phyloP scores from a whole-genome alignment of 1,140 invertebrate genomes.

The Psilanteris sp. region DNA sequence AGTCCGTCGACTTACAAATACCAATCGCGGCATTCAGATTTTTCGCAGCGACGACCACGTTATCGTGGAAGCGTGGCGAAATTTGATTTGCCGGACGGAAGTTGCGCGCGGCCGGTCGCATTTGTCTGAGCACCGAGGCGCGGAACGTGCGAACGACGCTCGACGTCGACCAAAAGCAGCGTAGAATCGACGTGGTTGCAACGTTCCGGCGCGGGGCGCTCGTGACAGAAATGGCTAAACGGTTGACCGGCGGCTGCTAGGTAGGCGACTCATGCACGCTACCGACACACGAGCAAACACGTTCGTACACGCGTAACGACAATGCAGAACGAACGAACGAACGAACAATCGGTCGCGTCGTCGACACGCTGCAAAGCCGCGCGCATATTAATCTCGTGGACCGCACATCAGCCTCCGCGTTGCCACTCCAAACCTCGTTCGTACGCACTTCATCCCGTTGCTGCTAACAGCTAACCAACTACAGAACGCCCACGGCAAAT shows the following conservation, averaged over 20 bases:
- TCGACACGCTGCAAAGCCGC: slow-evolving; percentile 66
- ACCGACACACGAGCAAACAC: slow-evolving; percentile 12
- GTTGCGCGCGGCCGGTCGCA: slow-evolving; percentile 2
- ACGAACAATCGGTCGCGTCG: slow-evolving; percentile 29
- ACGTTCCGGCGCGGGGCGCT: slow-evolving; percentile 69
- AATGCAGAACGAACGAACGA: slow-evolving; percentile 19
- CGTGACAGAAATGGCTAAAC: slow-evolving; percentile 80
- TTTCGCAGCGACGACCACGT: too few species aligned
- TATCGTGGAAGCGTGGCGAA: too few species aligned
- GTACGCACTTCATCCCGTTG: slow-evolving; percentile 73
- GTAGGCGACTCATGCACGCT: slow-evolving; percentile 3
- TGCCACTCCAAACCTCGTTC: slow-evolving; percentile 71
- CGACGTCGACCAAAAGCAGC: slow-evolving; percentile 48
- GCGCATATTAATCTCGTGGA: slow-evolving; percentile 79
- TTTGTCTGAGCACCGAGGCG: slow-evolving; percentile 64
- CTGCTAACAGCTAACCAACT: slow-evolving; percentile 70
- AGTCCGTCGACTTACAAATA: too few species aligned
- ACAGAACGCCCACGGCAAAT: slow-evolving; percentile 74
- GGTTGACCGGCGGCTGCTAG: slow-evolving; percentile 43
- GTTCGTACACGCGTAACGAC: slow-evolving; percentile 28
- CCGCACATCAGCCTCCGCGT: slow-evolving; percentile 75
- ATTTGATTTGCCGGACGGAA: too few species aligned
- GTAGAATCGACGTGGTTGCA: slow-evolving; percentile 56
- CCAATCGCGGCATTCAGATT: too few species aligned
- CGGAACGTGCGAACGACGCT: slow-evolving; percentile 63